Evolutionary conservation across 2,797 vertebrate genomes (phyloP).

Genomic region (Pipistrellus pygmaeus): DNA sequence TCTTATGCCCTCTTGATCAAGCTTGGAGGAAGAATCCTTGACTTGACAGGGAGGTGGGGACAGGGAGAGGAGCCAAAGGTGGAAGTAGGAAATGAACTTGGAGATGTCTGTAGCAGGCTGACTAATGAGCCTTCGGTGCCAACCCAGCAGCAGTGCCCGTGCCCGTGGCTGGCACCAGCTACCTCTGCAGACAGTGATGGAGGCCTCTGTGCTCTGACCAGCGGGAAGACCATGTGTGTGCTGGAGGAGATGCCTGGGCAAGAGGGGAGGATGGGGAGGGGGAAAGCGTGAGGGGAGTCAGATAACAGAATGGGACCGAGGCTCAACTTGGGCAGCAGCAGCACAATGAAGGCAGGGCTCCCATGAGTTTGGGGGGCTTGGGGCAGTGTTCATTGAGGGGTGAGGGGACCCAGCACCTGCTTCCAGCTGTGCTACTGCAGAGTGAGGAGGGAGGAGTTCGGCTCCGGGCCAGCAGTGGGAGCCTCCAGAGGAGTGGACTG

Average conservation of each 20-base stretch:
- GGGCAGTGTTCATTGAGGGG: background rate
- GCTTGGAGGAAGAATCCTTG: constrained; percentile 59
- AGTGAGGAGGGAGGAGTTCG: background rate
- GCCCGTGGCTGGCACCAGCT: constrained; percentile 56
- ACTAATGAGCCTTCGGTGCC: constrained; percentile 71
- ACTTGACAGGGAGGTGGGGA: constrained; percentile 50
- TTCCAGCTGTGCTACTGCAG: too few relatives aligned
- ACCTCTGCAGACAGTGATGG: constrained; percentile 73
- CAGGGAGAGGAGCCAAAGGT: constrained; percentile 71
- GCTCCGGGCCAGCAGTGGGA: background rate
- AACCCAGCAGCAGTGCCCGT: constrained; percentile 28
- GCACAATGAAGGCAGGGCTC: background rate
- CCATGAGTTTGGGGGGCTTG: accelerated
- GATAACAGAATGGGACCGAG: background rate
- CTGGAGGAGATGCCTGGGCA: background rate
- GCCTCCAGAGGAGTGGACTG: background rate
- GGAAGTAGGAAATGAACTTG: constrained; percentile 75
- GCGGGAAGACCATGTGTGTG: background rate
- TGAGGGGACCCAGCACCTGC: accelerated
- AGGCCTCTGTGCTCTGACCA: constrained; percentile 33
- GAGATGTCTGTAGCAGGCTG: constrained; percentile 50
- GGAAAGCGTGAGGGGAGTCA: too few relatives aligned
- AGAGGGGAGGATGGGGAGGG: background rate
- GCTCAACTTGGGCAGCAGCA: background rate
- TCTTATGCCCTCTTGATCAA: constrained; percentile 58